Evolutionary conservation across 92 coral and sea anemone genomes (phyloP), one percentile per base, ranked within the genome.

Genomic region (Muricea muricata): DNA sequence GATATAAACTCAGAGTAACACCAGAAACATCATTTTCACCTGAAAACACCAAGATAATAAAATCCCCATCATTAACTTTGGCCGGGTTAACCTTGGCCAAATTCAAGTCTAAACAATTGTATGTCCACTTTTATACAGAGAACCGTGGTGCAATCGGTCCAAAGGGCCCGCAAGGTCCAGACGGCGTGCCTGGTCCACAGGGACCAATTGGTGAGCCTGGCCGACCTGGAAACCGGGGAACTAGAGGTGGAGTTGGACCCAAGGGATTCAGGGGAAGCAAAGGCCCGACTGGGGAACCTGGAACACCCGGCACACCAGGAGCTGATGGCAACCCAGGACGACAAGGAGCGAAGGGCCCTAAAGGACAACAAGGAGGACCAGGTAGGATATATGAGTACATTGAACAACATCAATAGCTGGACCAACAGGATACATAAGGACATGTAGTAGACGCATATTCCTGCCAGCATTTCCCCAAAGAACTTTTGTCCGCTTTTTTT

Each of bases 301-400:
- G 83, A 8, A 8, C 54, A 1, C 70, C 70, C 0, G 83, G 83
- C 18, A n/a, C 3, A 0, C 5, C 50, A n/a, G 83, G 83, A 26
- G 71, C 54, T 18, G 23, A 78, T 26, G 83, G 83, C n/a, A 1
- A 45, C 32, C 71, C 57, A 35, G 83, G 83, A 56, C 83, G 32
- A 0, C 83, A 56, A 45, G 83, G 83, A 56, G 3, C 33, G 17
- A 32, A 57, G 55, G 83, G 83, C 56, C 83, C 83, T 37, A 78
- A 55, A 57, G 83, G 83, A 56, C 52, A 33, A 55, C 52, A 28
- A 4, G 83, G 83, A 11, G 83, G 35, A 47, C 39, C 29, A 75
- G 80, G 80, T 75, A 52, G 1, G 80, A 4, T 29, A 40, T 41
- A n/a, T n/a, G n/a, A n/a, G n/a, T n/a, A n/a, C n/a, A n/a, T n/a